Percentiles rank a stretch among this genome's conserved stretches.
Conservation (phyloP, 2,888 invertebrate genomes). For the Epinotia demarniana region DNA sequence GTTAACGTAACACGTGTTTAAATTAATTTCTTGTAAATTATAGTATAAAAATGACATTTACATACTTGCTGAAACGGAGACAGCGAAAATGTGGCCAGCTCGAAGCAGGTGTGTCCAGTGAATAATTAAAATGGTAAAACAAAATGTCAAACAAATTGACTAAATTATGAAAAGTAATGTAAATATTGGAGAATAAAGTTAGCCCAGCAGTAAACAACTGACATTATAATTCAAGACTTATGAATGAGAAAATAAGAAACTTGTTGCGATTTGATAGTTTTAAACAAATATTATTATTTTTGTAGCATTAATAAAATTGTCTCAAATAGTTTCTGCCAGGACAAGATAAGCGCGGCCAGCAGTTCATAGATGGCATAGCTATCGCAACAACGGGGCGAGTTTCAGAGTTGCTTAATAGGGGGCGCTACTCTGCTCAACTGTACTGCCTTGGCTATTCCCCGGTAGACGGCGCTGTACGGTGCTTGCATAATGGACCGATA, state of each 20-base stretch:
- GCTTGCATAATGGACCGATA: background rate
- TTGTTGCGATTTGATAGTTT: background rate
- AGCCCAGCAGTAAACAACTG: background rate
- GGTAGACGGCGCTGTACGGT: background rate
- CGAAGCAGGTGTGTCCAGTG: conserved; percentile 65
- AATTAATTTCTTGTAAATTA: conserved; percentile 65
- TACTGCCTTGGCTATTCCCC: background rate
- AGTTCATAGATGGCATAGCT: conserved; percentile 7
- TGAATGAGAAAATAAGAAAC: background rate
- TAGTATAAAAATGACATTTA: conserved; percentile 82
- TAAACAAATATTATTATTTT: background rate
- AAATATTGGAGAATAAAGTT: background rate
- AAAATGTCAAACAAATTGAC: conserved; percentile 44
- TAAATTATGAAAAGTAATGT: conserved; percentile 22
- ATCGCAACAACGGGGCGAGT: too few relatives aligned
- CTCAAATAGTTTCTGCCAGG: conserved; percentile 14
- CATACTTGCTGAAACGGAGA: conserved; percentile 83
- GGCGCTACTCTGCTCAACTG: background rate
- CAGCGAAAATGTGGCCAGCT: conserved; percentile 81
- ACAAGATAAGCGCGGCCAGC: background rate
- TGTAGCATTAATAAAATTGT: conserved; percentile 7
- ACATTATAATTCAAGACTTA: background rate
- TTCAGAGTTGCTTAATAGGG: background rate
- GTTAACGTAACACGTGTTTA: conserved; percentile 54
- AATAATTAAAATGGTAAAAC: conserved; percentile 56